phyloP scores from a whole-genome alignment of 2,888 invertebrate genomes.

The Scaptomyza tumidula region DNA sequence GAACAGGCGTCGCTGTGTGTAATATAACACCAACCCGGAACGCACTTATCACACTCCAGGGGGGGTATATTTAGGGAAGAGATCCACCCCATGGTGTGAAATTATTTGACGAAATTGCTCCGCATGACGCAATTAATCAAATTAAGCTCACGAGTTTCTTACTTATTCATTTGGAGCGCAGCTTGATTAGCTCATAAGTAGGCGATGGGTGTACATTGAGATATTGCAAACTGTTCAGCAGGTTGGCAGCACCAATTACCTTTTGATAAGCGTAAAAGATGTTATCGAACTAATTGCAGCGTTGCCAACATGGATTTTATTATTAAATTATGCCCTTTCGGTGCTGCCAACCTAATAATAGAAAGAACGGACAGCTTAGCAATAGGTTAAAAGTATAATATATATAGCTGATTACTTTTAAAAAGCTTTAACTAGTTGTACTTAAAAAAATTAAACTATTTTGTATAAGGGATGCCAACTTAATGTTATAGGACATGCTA shows the following conservation, averaged over 20 bases:
- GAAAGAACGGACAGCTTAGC: no score
- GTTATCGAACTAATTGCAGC: conserved; percentile 12
- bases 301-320: conserved; percentile 4
- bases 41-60: conserved; percentile 71
- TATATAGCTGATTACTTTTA: no score
- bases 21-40: conserved; percentile 60
- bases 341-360: conserved; percentile 6
- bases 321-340: no score
- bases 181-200: conserved; percentile 75
- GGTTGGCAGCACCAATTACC: conserved; percentile 25
- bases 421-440: no score
- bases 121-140: conserved; percentile 80
- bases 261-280: not conserved
- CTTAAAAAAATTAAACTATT: no score
- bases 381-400: no score
- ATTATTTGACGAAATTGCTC: conserved; percentile 73
- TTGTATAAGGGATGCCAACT: no score
- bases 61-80: conserved; percentile 8
- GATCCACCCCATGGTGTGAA: conserved; percentile 60
- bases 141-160: conserved; percentile 59
- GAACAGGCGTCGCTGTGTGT: conserved; percentile 52
- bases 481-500: no score
- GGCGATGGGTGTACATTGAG: conserved; percentile 15
- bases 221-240: conserved; percentile 25
- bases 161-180: conserved; percentile 34